Base-by-base conservation (phyloP, 2,113 vertebrate species). In the Fregata magnificens region DNA sequence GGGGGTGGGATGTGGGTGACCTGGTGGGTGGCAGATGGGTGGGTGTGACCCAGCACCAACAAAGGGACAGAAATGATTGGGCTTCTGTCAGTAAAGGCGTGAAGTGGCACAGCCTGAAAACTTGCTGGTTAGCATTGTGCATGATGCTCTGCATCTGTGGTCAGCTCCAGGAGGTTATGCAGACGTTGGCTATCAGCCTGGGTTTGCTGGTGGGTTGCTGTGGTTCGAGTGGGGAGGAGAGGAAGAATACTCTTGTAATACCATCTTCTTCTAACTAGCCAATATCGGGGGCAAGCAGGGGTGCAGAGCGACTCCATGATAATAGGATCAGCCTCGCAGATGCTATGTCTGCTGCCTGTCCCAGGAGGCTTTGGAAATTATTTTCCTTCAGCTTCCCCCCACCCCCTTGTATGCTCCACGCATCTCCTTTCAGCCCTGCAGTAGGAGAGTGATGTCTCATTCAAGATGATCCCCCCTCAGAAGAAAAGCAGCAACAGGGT, bases 91-190 rank as follows among this genome's bases (percentile, higher is more conserved):
- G 77, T 47, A 26, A 44, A 34, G 19, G 45, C 3, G 8, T 52
- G 53, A 70, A 42, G 32, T 11, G 17, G 25, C 32, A 69, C 18
- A 40, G 22, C 29, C 24, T 40, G 77, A 20, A 56, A 31, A 11
- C n/a, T 8, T 19, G 38, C 66, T 62, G 42, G 12, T 29, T 25
- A 9, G 25, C 50, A 10, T 11, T 1, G 3, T 42, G 50, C 1
- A 2, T 2, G 36, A 44, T 34, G 69, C 25, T 14, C 10, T 44
- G 0, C 2, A 0, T 6, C 40, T 22, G 36, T 5, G 28, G 69
- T 36, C 17, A 18, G 38, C n/a, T 73, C 44, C 11, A 13, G 45
- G 62, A 32, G 15, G 18, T 50, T 45, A 14, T 3, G 26, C 70
- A 38, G 22, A 9, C 0, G 0, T 10, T 56, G n/a, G 29, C 44